A percentile compares a stretch with the other conserved stretches of the same genome.
phyloP scores from a whole-genome alignment of 2,113 vertebrate species.

The Petrocephalus zakoni region DNA sequence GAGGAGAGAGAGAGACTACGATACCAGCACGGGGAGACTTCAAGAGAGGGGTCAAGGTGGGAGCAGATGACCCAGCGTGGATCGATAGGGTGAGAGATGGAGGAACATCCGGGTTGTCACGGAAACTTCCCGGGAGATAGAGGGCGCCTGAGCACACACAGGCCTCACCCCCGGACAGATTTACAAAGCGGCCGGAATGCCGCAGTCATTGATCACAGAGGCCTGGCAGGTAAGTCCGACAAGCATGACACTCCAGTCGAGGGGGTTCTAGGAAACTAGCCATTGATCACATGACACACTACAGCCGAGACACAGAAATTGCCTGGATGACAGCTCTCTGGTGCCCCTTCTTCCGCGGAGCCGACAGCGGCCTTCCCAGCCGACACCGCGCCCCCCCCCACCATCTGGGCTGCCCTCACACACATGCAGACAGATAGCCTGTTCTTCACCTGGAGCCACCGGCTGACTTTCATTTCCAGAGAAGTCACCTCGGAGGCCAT shows the following conservation, averaged over 20 bases:
- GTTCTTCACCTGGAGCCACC: slow-evolving; percentile 52
- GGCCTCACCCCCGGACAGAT: slow-evolving; percentile 36
- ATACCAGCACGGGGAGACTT: slow-evolving; percentile 35
- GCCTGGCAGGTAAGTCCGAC: slow-evolving; percentile 42
- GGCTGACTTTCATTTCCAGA: slow-evolving; percentile 25
- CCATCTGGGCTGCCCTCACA: slow-evolving; percentile 30
- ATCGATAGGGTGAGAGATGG: slow-evolving; percentile 34
- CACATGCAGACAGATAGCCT: slow-evolving; percentile 45
- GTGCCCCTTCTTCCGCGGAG: not conserved
- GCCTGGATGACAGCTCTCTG: not conserved
- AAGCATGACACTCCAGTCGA: slow-evolving; percentile 44
- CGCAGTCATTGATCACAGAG: slow-evolving; percentile 52
- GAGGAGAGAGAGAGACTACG: slow-evolving; percentile 45
- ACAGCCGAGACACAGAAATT: not conserved
- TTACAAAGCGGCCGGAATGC: slow-evolving; percentile 39
- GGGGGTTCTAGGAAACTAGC: not conserved
- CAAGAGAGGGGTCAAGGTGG: slow-evolving; percentile 11
- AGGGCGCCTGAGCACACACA: slow-evolving; percentile 4
- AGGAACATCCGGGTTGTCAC: slow-evolving; percentile 10
- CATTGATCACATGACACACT: not conserved
- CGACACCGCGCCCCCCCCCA: too few relatives aligned
- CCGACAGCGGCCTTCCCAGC: slow-evolving; percentile 35
- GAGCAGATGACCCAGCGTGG: slow-evolving; percentile 17
- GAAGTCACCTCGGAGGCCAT: slow-evolving; percentile 16
- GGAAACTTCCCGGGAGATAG: not conserved